Evolutionary conservation across 92 coral and sea anemone genomes (phyloP).

Genomic region (Ricordea florida): DNA sequence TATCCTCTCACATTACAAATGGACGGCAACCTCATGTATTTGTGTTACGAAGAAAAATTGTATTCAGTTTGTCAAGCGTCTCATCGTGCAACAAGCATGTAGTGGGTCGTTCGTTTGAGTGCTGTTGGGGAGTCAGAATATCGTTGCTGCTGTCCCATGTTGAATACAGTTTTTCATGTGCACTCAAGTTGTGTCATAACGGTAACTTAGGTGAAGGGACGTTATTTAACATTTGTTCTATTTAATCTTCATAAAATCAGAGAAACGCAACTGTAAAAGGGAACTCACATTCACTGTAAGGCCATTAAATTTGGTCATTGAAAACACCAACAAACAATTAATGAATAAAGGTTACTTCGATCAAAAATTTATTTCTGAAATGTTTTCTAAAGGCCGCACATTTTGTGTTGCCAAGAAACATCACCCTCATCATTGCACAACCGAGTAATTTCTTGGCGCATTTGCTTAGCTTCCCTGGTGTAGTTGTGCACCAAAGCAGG

Average conservation of each 20-base stretch:
- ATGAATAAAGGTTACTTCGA: no score
- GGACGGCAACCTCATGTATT: no score
- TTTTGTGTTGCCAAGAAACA: constrained; percentile 47
- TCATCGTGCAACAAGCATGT: not conserved
- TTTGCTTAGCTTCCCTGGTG: constrained; percentile 41
- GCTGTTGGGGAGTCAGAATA: not conserved
- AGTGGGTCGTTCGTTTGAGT: not conserved
- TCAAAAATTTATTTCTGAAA: no score
- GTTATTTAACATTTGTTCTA: not conserved
- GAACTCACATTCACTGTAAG: not conserved
- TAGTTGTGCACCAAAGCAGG: constrained; percentile 9
- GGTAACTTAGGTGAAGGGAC: not conserved
- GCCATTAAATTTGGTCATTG: not conserved
- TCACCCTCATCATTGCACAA: constrained; percentile 56
- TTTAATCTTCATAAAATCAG: not conserved
- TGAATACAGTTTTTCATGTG: not conserved
- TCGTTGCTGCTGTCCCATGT: not conserved
- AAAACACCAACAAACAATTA: no score
- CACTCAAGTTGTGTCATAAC: not conserved
- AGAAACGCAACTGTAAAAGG: not conserved
- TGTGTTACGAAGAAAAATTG: no score
- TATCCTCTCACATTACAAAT: no score
- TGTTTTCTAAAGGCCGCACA: constrained; percentile 41
- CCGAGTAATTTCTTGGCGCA: constrained; percentile 43
- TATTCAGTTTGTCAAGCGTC: not conserved